Evolutionary conservation across 2,113 vertebrate genomes (phyloP).

Genomic region (Emydura subglobosa): DNA sequence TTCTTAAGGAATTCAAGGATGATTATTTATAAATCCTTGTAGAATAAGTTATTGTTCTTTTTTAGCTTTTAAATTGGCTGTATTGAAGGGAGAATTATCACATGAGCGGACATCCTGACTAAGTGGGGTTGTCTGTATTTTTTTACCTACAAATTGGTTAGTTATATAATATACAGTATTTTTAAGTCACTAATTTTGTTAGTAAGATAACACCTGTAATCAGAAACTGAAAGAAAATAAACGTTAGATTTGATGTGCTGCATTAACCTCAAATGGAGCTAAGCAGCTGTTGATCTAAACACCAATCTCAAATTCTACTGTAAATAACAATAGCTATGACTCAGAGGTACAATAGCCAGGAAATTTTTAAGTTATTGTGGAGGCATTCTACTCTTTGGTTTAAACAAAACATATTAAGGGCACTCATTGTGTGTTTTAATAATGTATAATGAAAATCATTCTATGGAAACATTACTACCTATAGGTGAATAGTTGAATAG

Average conservation of each 20-base stretch:
- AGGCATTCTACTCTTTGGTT: neutral
- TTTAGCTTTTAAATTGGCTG: constrained; percentile 77
- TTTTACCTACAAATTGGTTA: constrained; percentile 24
- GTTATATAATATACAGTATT: constrained; percentile 21
- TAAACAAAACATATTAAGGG: neutral
- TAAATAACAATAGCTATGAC: neutral
- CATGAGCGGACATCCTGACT: constrained; percentile 83
- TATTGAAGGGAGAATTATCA: constrained; percentile 82
- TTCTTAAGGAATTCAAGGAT: constrained; percentile 86
- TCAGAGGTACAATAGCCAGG: neutral
- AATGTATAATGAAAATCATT: neutral
- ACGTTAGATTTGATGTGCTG: constrained; percentile 20
- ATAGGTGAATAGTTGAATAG: neutral
- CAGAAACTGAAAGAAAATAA: neutral
- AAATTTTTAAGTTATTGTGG: neutral
- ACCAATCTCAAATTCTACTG: neutral
- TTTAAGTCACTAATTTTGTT: constrained; percentile 20
- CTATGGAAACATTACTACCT: neutral
- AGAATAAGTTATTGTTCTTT: constrained; percentile 85
- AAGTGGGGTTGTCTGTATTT: constrained; percentile 55
- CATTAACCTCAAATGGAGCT: neutral
- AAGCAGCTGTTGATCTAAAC: neutral
- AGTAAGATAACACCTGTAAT: neutral
- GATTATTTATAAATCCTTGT: constrained; percentile 89
- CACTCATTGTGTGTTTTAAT: neutral